Conservation (phyloP, 2,113 vertebrate genomes). For the Charadrius vociferus region DNA sequence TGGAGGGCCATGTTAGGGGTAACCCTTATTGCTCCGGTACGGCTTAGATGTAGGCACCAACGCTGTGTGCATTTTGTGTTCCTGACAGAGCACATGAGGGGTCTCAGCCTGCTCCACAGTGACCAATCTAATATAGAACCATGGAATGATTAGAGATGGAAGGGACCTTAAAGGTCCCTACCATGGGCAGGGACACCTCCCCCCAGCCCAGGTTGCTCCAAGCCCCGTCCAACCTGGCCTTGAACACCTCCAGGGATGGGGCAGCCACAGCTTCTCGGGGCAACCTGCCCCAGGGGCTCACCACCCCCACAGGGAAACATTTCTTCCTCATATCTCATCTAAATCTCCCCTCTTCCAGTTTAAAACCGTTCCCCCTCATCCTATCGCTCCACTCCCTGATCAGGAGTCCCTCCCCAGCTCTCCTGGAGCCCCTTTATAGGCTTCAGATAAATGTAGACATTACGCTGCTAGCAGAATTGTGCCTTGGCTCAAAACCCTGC, state of each 20-base stretch:
- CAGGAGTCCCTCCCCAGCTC: background rate
- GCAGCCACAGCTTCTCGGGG: background rate
- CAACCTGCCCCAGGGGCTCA: background rate
- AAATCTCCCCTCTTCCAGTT: background rate
- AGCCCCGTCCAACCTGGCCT: background rate
- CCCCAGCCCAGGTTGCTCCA: background rate
- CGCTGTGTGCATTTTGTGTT: rapidly evolving
- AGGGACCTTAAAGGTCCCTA: background rate
- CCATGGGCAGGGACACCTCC: background rate
- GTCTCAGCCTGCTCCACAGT: background rate
- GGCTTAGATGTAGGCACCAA: background rate
- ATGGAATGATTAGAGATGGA: background rate
- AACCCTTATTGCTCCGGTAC: background rate
- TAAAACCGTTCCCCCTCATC: background rate
- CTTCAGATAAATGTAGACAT: background rate
- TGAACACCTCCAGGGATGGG: background rate
- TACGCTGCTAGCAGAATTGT: rapidly evolving
- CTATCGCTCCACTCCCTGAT: background rate
- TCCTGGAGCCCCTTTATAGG: background rate
- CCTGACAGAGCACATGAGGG: background rate
- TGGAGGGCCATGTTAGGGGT: background rate
- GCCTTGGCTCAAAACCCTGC: background rate
- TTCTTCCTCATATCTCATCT: background rate
- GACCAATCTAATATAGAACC: background rate
- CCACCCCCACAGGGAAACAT: background rate